Evolutionary conservation across 2,888 invertebrate genomes (phyloP).

Genomic region (Esperia sulphurella): DNA sequence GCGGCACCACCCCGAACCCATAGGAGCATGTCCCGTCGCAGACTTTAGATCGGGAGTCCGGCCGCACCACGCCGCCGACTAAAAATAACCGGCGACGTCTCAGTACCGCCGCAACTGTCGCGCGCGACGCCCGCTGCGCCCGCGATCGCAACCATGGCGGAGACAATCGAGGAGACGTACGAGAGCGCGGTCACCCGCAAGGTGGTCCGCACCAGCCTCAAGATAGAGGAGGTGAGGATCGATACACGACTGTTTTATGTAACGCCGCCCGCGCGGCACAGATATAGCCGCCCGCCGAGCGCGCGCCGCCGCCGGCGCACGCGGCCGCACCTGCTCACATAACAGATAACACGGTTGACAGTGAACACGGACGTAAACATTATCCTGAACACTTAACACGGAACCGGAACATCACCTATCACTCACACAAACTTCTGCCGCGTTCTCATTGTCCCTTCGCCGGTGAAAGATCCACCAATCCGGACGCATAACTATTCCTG

Average conservation of each 20-base stretch:
- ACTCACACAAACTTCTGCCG: conserved; percentile 6
- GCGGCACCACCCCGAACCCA: conserved; percentile 35
- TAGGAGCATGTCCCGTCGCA: conserved; percentile 13
- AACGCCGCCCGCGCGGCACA: conserved; percentile 63
- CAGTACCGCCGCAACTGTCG: conserved; percentile 73
- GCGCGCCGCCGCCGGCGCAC: conserved; percentile 34
- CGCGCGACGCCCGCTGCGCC: conserved; percentile 72
- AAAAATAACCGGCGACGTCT: conserved; percentile 68
- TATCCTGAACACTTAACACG: conserved; percentile 20
- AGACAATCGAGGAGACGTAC: conserved; percentile 85
- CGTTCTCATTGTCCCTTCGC: conserved; percentile 21
- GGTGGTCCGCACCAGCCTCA: conserved; percentile 84
- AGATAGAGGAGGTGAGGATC: conserved; percentile 85
- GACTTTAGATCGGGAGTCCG: not conserved
- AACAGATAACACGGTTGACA: conserved; percentile 71
- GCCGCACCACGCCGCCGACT: conserved; percentile 46
- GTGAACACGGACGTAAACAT: conserved; percentile 41
- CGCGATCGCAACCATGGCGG: conserved; percentile 79
- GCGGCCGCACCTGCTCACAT: conserved; percentile 65
- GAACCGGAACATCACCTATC: conserved; percentile 12
- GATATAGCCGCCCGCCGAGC: conserved; percentile 45
- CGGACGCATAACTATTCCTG: conserved; percentile 55
- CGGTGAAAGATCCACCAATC: conserved; percentile 37
- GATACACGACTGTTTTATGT: conserved; percentile 64
- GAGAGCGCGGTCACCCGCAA: conserved; percentile 85